Base-by-base conservation (phyloP, 1,140 invertebrate species). In the Apis mellifera region DNA sequence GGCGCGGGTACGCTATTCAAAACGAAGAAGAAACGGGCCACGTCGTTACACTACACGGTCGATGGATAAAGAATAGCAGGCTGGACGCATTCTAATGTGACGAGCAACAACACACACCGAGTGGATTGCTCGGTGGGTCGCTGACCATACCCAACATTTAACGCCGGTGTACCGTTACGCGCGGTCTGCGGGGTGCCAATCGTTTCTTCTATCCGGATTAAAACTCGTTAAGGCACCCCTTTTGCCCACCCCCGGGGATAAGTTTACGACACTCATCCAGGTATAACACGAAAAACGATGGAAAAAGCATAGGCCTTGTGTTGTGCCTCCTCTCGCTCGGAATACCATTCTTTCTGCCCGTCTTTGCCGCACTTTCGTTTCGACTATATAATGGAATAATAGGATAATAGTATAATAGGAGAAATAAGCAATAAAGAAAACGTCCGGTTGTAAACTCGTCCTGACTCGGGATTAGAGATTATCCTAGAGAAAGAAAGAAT, bases 151-250 rank as follows among this genome's bases (percentile, higher is more conserved):
- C 17, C 71, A 80, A 80, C 78, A 17, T 80, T 80, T 80, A 74
- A 80, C 60, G 60, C 60, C 52, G 52, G 70, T 73, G 52, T 80
- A 80, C 78, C 78, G 78, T 80, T 80, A 80, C 71, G 21, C 78
- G n/a, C 32, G 70, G 70, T 73, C 60, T 19, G 78, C 71, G 52
- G 78, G 70, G 78, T 80, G 70, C 78, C 78, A 48, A 73, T 65
- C 70, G 70, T 74, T 80, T 65, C 78, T 80, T n/a, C n/a, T 80
- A 80, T 80, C 78, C 78, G 78, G 78, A 80, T 80, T 80, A 80
- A 80, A 80, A 73, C 78, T 80, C 78, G 78, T 80, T 74, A 80
- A 80, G 68, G 78, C 70, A 62, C 32, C 70, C 52, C n/a, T n/a
- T n/a, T n/a, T 48, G 78, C 12, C 42, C 70, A 80, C 60, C 78